Evolutionary conservation across 2,888 invertebrate species (phyloP).

Genomic region (Ophion costatus): DNA sequence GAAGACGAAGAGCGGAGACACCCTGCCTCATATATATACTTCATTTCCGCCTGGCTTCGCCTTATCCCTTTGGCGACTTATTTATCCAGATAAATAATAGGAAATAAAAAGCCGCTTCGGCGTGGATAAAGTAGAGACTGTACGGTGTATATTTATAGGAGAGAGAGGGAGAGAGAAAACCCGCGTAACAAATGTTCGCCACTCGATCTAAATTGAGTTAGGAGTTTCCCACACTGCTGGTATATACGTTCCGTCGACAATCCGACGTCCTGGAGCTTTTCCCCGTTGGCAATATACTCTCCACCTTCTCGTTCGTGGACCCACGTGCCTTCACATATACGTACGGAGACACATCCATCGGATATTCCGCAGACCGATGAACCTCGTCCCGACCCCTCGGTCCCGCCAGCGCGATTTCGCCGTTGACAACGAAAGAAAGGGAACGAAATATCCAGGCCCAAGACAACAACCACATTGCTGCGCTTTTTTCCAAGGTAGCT

Average conservation of each 20-base stretch:
- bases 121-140: conserved; percentile 71
- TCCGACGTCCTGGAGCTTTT: conserved; percentile 53
- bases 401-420: conserved; percentile 59
- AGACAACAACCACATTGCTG: conserved; percentile 81
- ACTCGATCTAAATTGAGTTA: conserved; percentile 84
- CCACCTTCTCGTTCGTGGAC: conserved; percentile 70
- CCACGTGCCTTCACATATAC: conserved; percentile 66
- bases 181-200: conserved; percentile 82
- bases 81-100: conserved; percentile 83
- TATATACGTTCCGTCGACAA: conserved; percentile 1
- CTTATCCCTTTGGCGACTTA: conserved; percentile 72
- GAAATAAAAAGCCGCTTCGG: conserved; percentile 79
- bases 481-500: conserved; percentile 71
- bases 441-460: conserved; percentile 73
- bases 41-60: conserved; percentile 56
- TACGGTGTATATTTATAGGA: conserved; percentile 57
- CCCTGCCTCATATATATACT: not conserved
- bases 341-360: conserved; percentile 42
- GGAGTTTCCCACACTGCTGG: conserved; percentile 71
- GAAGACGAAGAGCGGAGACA: not conserved
- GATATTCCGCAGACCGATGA: conserved; percentile 45
- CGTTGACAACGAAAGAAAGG: conserved; percentile 39
- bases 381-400: conserved; percentile 51
- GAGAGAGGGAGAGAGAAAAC: conserved; percentile 72
- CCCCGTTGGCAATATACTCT: conserved; percentile 63